Conservation (phyloP, 1,140 invertebrate species). For the Drosophila nigrodunni region DNA sequence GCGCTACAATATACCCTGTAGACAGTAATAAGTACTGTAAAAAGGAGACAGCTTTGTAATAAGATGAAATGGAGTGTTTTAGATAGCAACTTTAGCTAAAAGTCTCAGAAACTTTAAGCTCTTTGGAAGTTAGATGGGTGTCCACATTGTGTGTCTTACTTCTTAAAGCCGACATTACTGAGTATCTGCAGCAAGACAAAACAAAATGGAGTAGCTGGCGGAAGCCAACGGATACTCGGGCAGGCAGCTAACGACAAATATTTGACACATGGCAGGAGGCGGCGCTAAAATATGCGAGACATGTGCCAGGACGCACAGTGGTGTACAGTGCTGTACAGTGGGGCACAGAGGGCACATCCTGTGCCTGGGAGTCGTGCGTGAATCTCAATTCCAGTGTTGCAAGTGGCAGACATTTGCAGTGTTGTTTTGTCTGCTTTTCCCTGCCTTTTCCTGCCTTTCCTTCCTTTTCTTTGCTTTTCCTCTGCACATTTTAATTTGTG, state of each 20-base stretch:
- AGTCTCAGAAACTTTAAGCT: too few relatives aligned
- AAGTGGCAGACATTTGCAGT: constrained; percentile 28
- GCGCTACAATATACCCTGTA: constrained; percentile 13
- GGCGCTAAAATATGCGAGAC: constrained; percentile 70
- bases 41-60: too few relatives aligned
- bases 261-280: constrained; percentile 60
- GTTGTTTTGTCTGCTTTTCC: constrained; percentile 12
- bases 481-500: constrained; percentile 79
- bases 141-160: too few relatives aligned
- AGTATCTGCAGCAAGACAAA: neutral
- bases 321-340: neutral
- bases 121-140: too few relatives aligned
- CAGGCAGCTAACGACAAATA: constrained; percentile 72
- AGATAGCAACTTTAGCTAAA: too few relatives aligned
- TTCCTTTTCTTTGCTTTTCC: constrained; percentile 27
- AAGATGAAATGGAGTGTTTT: too few relatives aligned
- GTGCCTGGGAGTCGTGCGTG: constrained; percentile 36
- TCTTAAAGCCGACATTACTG: too few relatives aligned
- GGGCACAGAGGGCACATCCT: neutral
- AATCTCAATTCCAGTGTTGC: constrained; percentile 25
- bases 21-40: too few relatives aligned
- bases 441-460: constrained; percentile 6
- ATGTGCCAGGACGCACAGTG: constrained; percentile 52
- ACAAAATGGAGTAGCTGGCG: constrained; percentile 13
- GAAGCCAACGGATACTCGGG: constrained; percentile 27